Conservation (phyloP, 2,888 invertebrate genomes). For the Mellilla xanthometata region DNA sequence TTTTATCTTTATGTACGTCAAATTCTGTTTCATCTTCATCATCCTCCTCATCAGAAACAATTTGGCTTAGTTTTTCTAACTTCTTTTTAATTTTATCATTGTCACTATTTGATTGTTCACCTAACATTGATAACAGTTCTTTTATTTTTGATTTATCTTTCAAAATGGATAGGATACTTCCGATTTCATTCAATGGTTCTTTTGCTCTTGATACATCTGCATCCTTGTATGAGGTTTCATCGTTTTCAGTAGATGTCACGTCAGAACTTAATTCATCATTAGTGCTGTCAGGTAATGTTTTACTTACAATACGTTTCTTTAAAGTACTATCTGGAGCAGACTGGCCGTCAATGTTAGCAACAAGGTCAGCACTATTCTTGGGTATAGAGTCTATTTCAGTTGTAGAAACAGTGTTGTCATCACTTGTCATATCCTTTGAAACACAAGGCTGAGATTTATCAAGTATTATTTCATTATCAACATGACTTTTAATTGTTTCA, state of each 20-base stretch:
- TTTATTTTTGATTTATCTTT: conserved; percentile 76
- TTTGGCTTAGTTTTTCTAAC: conserved; percentile 80
- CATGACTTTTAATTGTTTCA: too few relatives aligned
- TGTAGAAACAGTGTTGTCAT: conserved; percentile 55
- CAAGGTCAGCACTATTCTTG: too few relatives aligned
- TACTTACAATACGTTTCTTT: conserved; percentile 37
- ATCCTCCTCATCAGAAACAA: conserved; percentile 76
- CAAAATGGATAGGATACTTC: conserved; percentile 61
- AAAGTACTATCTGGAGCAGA: conserved; percentile 66
- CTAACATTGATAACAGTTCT: conserved; percentile 66
- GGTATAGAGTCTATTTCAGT: conserved; percentile 36
- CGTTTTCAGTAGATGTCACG: conserved; percentile 35
- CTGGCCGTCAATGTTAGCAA: conserved; percentile 29
- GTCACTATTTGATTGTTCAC: conserved; percentile 58
- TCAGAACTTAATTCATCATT: conserved; percentile 55
- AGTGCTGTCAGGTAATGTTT: conserved; percentile 53
- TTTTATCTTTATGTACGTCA: background rate
- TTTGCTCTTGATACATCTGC: conserved; percentile 21
- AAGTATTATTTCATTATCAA: too few relatives aligned
- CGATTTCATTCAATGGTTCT: conserved; percentile 48
- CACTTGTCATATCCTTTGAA: background rate
- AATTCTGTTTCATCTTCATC: conserved; percentile 7
- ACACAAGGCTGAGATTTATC: background rate
- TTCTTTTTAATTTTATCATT: conserved; percentile 81
- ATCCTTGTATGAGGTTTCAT: conserved; percentile 26